Evolutionary conservation across 2,888 invertebrate species (phyloP).

Genomic region (Anoplius nigerrimus): DNA sequence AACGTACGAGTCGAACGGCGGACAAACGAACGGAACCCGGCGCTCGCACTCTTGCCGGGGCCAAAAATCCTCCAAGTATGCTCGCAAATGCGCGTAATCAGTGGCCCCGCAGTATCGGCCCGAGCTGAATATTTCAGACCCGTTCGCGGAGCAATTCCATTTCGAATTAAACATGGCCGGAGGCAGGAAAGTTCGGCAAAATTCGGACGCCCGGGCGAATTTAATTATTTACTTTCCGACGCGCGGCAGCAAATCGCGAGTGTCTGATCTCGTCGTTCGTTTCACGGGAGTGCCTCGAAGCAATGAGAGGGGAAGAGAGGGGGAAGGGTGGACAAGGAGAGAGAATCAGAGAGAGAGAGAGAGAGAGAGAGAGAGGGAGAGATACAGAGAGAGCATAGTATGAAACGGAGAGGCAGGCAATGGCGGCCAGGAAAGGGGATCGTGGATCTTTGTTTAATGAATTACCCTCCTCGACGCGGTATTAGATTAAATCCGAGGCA

Average conservation of each 20-base stretch:
- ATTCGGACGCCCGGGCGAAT: constrained; percentile 55
- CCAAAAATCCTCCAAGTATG: constrained; percentile 35
- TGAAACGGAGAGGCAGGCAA: background rate
- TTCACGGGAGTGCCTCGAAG: background rate
- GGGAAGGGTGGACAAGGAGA: no score
- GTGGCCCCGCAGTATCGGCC: constrained; percentile 14
- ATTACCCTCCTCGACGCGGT: constrained; percentile 60
- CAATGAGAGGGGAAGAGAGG: no score
- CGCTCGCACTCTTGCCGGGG: constrained; percentile 26
- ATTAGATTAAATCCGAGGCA: constrained; percentile 66
- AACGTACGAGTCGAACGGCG: constrained; percentile 15
- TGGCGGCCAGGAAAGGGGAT: constrained; percentile 34
- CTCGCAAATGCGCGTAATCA: constrained; percentile 32
- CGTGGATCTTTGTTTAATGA: constrained; percentile 60
- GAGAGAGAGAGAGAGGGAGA: constrained; percentile 5
- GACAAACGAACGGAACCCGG: constrained; percentile 31
- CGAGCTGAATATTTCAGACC: constrained; percentile 36
- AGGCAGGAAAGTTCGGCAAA: constrained; percentile 22
- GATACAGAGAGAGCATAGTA: constrained; percentile 1
- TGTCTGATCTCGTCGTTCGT: constrained; percentile 21
- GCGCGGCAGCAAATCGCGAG: constrained; percentile 33
- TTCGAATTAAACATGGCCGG: constrained; percentile 21
- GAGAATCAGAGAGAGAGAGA: background rate
- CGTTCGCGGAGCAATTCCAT: constrained; percentile 19
- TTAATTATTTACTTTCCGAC: constrained; percentile 63